These are phyloP conservation scores for Oostethus manadensis DNA, from an alignment of 2,113 vertebrate genomes.

Conservation along the genomic window DNA sequence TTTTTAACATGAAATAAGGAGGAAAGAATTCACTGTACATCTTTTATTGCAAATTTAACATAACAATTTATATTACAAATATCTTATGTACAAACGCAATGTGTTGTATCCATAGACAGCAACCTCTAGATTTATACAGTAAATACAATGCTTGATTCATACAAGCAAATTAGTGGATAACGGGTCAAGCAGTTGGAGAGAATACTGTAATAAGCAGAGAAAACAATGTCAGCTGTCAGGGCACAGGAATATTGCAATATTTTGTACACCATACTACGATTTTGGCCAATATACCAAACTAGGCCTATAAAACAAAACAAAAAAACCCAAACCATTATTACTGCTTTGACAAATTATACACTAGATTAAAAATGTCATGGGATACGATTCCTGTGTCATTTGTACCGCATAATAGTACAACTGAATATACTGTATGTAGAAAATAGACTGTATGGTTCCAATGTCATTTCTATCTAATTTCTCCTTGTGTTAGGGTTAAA, in stretches of 20 bases:
- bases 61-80: conserved; percentile 70
- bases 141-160: conserved; percentile 69
- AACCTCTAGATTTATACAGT: conserved; percentile 70
- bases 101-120: conserved; percentile 57
- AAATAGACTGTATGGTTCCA: conserved; percentile 28
- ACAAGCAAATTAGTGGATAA: conserved; percentile 54
- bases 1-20: not conserved
- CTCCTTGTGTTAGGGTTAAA: not conserved
- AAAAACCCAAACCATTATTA: conserved; percentile 4
- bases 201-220: conserved; percentile 12
- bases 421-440: conserved; percentile 9
- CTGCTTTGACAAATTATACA: conserved; percentile 49
- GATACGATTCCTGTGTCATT: conserved; percentile 81
- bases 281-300: conserved; percentile 16
- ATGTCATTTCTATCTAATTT: conserved; percentile 14
- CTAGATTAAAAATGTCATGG: conserved; percentile 65
- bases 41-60: conserved; percentile 64
- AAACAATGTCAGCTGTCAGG: not conserved
- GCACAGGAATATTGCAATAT: not conserved
- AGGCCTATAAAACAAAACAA: not conserved
- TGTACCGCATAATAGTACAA: conserved; percentile 23
- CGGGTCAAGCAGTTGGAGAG: conserved; percentile 44
- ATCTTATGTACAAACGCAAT: conserved; percentile 72
- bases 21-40: conserved; percentile 51
- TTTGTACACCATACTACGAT: conserved; percentile 12